Percentiles rank a stretch among this genome's conserved stretches.
phyloP scores from a whole-genome alignment of 2,113 vertebrate genomes.

The Drymodes brunneopygia region DNA sequence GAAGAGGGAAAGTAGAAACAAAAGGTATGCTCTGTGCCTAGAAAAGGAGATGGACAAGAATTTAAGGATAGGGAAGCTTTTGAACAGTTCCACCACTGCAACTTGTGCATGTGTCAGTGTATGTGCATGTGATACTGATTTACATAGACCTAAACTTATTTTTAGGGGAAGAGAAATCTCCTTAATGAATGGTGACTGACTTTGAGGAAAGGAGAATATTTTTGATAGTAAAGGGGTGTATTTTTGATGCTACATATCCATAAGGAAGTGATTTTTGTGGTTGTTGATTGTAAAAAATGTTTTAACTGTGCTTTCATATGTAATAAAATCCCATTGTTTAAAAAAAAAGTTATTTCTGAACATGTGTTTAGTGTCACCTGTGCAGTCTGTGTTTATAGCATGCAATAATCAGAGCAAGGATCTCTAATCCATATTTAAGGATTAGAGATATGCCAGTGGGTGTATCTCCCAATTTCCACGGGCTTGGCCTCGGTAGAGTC shows the following conservation, averaged over 20 bases:
- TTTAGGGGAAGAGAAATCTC: background rate
- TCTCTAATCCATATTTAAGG: background rate
- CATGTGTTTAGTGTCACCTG: background rate
- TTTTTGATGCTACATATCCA: background rate
- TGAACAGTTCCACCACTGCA: background rate
- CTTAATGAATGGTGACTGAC: background rate
- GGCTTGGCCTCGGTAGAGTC: background rate
- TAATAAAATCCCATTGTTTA: background rate
- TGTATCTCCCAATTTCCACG: rapidly evolving
- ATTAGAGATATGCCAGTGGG: background rate
- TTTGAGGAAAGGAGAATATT: background rate
- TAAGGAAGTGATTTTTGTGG: background rate
- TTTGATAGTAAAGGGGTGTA: background rate
- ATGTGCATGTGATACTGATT: background rate
- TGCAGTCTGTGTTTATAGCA: background rate
- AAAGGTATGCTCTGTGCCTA: background rate
- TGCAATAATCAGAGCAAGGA: background rate
- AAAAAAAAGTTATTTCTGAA: background rate
- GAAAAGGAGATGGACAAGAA: background rate
- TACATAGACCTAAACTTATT: background rate
- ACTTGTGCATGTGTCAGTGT: background rate
- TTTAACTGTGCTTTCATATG: background rate
- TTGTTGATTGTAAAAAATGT: background rate
- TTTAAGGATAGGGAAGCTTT: background rate
- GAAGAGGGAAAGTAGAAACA: background rate